Conservation (phyloP, 2,797 vertebrate species). For the Gymnoscopelus braueri region DNA sequence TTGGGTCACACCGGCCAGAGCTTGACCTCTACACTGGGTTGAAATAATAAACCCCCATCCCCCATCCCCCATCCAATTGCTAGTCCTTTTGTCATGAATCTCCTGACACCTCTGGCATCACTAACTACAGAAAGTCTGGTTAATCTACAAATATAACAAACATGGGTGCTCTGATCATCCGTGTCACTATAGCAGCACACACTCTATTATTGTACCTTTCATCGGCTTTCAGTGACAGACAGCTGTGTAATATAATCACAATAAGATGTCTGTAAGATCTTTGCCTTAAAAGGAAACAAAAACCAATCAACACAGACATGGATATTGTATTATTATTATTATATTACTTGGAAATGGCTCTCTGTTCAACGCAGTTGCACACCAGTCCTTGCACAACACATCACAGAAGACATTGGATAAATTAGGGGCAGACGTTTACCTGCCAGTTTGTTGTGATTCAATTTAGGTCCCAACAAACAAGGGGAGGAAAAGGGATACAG, state of each 20-base stretch:
- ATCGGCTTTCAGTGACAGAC: too few relatives aligned
- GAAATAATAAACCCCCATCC: constrained; percentile 69
- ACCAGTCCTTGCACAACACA: neutral
- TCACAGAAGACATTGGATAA: constrained; percentile 10
- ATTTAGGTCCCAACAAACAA: neutral
- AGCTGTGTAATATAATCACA: too few relatives aligned
- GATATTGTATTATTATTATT: too few relatives aligned
- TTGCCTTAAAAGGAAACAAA: constrained; percentile 13
- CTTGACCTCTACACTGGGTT: constrained; percentile 66
- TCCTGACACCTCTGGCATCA: constrained; percentile 67
- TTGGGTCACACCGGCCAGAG: constrained; percentile 62
- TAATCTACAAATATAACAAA: constrained; percentile 45
- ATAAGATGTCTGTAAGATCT: too few relatives aligned
- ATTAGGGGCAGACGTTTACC: constrained; percentile 2
- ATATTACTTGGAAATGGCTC: too few relatives aligned
- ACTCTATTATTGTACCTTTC: too few relatives aligned
- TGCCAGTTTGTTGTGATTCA: constrained; percentile 16
- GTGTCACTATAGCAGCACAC: neutral
- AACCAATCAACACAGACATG: constrained; percentile 52
- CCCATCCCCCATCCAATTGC: constrained; percentile 19
- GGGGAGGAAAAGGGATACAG: neutral
- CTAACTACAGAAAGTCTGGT: constrained; percentile 42
- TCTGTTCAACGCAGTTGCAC: too few relatives aligned
- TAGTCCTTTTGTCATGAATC: constrained; percentile 58
- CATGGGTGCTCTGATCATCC: constrained; percentile 61